phyloP scores from a whole-genome alignment of 2,113 vertebrate genomes.

The Coptodon bakossiorum region DNA sequence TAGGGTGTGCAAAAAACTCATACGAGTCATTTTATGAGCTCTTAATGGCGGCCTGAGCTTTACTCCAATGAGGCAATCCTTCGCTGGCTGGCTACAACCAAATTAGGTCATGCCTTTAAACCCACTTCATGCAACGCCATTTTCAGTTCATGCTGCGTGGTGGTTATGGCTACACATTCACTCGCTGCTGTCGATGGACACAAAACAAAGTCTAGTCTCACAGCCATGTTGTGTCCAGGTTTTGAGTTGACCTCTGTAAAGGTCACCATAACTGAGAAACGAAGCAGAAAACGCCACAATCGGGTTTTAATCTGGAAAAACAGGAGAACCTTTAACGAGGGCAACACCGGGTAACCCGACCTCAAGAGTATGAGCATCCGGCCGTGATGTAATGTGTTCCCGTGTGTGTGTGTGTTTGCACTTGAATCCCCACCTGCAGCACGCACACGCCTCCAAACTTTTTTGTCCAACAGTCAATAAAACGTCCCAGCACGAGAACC shows the following conservation, averaged over 20 bases:
- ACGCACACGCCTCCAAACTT: neutral
- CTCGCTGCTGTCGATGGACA: neutral
- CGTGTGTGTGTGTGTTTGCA: neutral
- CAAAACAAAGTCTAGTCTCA: neutral
- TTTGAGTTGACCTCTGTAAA: neutral
- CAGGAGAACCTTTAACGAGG: neutral
- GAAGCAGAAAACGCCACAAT: neutral
- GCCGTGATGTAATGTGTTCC: conserved; percentile 16
- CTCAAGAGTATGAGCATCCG: neutral
- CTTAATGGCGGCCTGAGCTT: neutral
- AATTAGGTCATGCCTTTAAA: conserved; percentile 38
- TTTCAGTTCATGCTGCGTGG: neutral
- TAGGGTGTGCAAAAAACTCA: neutral
- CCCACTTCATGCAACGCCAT: neutral
- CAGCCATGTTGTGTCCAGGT: neutral
- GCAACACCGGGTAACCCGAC: neutral
- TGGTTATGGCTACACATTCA: neutral
- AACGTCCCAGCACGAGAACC: conserved; percentile 2
- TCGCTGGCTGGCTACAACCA: neutral
- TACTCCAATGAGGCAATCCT: neutral
- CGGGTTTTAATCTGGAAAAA: neutral
- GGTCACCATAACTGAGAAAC: neutral
- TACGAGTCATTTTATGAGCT: conserved; percentile 17
- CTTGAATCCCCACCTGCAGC: neutral
- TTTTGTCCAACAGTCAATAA: conserved; percentile 43